Conservation (phyloP, 2,113 vertebrate species). For the Fregetta grallaria region DNA sequence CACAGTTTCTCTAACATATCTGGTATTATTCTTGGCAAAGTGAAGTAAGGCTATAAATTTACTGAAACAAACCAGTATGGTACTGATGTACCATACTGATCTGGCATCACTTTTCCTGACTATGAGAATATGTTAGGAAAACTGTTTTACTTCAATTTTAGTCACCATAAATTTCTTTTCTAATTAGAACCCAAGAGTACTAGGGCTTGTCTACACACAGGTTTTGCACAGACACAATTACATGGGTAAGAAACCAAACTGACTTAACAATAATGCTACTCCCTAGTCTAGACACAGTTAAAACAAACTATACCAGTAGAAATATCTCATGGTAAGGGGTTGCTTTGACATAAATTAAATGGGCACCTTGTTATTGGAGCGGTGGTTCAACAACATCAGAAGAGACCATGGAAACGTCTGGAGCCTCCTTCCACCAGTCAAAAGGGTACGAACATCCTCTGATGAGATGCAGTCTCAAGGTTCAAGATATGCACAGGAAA, state of each 20-base stretch:
- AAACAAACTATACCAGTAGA: neutral
- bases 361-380: neutral
- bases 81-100: neutral
- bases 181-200: neutral
- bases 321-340: neutral
- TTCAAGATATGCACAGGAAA: neutral
- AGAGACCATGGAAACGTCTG: neutral
- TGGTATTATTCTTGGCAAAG: conserved; percentile 57
- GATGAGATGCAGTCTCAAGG: neutral
- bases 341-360: neutral
- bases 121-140: neutral
- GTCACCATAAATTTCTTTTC: neutral
- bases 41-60: neutral
- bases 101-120: neutral
- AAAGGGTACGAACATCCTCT: neutral
- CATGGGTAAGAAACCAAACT: neutral
- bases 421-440: neutral
- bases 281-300: conserved; percentile 10
- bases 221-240: neutral
- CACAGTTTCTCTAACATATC: neutral
- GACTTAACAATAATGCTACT: neutral
- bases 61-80: neutral
- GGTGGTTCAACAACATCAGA: neutral
- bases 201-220: neutral
- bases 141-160: neutral